Conservation (phyloP, 1,140 invertebrate genomes). For the Callitettix versicolor region DNA sequence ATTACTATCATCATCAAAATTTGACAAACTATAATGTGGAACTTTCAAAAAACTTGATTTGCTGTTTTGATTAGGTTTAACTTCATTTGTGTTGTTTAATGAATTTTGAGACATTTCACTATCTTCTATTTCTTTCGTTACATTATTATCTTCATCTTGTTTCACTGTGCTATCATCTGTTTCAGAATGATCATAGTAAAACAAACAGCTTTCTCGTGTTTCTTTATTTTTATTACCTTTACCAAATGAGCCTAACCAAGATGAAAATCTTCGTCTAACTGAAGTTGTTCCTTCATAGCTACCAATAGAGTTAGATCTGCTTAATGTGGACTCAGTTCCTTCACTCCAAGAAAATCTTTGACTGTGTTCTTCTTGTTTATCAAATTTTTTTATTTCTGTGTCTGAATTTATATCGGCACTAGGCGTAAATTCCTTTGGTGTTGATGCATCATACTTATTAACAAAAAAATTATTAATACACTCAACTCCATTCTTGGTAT, state of each 20-base stretch:
- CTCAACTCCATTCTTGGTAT: not conserved
- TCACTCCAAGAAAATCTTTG: constrained; percentile 10
- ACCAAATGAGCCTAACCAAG: constrained; percentile 25
- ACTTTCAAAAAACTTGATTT: not conserved
- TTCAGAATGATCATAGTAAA: constrained; percentile 15
- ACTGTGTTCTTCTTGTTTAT: constrained; percentile 2
- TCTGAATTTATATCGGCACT: not conserved
- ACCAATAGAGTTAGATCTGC: constrained; percentile 7
- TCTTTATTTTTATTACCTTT: constrained; percentile 22
- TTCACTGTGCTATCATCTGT: constrained; percentile 1
- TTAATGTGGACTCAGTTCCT: constrained; percentile 1
- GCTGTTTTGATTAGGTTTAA: not conserved
- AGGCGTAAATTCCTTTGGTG: not conserved
- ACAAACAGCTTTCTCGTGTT: constrained; percentile 17
- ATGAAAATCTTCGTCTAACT: constrained; percentile 20
- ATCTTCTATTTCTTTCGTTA: constrained; percentile 14
- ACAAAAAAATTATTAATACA: not conserved
- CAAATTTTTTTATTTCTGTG: not conserved
- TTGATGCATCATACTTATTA: not conserved
- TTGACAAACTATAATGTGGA: not conserved
- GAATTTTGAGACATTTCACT: not conserved
- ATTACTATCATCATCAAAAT: constrained; percentile 8
- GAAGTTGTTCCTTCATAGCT: constrained; percentile 16
- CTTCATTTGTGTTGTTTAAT: constrained; percentile 1
- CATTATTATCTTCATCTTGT: constrained; percentile 4